Evolutionary conservation across 2,888 invertebrate species (phyloP).

Genomic region (Brassicogethes aeneus): DNA sequence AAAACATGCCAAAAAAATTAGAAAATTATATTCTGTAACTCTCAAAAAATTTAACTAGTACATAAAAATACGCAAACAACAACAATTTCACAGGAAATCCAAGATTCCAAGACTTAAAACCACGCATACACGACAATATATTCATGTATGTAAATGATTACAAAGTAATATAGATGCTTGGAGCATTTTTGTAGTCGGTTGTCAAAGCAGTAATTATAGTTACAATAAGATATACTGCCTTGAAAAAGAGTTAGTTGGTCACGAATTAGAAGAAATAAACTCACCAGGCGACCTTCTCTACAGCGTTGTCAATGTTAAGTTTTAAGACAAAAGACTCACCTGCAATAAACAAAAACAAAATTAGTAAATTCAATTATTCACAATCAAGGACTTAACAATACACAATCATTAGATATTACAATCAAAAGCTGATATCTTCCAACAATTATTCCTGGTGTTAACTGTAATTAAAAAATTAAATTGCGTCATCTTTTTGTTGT

Average conservation of each 20-base stretch:
- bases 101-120: too few relatives aligned
- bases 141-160: too few relatives aligned
- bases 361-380: not conserved
- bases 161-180: too few relatives aligned
- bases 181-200: constrained; percentile 4
- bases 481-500: too few relatives aligned
- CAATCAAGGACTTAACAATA: constrained; percentile 1
- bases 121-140: too few relatives aligned
- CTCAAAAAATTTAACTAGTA: too few relatives aligned
- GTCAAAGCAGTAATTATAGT: constrained; percentile 1
- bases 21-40: too few relatives aligned
- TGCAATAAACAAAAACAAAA: constrained; percentile 5
- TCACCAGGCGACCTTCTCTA: constrained; percentile 20
- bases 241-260: constrained; percentile 21
- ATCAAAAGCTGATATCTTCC: constrained; percentile 1
- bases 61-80: too few relatives aligned
- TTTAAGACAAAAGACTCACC: constrained; percentile 7
- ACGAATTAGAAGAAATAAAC: constrained; percentile 21
- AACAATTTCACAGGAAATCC: too few relatives aligned
- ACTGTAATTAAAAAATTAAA: not conserved
- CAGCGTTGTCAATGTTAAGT: constrained; percentile 13
- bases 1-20: too few relatives aligned
- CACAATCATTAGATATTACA: constrained; percentile 1
- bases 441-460: constrained; percentile 1
- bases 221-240: constrained; percentile 17